Percentiles rank a stretch among this genome's conserved stretches.
Conservation (phyloP, 2,797 vertebrate species). For the Parotocinclus haroldoi region DNA sequence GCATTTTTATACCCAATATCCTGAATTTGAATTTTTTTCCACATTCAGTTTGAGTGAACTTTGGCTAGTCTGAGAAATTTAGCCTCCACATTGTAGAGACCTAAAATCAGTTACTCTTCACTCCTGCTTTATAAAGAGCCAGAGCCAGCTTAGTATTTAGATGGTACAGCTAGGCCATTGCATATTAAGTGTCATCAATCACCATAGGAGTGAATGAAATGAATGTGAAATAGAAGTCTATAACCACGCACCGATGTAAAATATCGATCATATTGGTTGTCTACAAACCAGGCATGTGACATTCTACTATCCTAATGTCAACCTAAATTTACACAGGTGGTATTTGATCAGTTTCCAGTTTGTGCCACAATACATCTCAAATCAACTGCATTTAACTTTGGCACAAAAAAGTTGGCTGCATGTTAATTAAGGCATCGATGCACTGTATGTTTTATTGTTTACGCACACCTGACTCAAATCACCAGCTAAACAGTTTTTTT, state of each 20-base stretch:
- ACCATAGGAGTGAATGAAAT: background rate
- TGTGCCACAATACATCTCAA: slow-evolving; percentile 28
- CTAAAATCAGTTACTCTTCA: slow-evolving; percentile 33
- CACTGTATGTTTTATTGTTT: no score
- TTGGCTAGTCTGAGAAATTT: no score
- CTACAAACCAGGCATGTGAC: slow-evolving; percentile 33
- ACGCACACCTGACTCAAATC: no score
- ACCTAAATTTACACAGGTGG: slow-evolving; percentile 23
- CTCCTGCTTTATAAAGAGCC: slow-evolving; percentile 5
- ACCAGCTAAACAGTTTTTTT: no score
- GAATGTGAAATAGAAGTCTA: slow-evolving; percentile 13
- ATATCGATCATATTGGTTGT: slow-evolving; percentile 8
- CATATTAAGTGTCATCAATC: slow-evolving; percentile 31
- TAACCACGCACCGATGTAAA: slow-evolving; percentile 30
- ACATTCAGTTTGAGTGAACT: slow-evolving; percentile 33
- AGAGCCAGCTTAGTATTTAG: background rate
- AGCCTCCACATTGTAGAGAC: slow-evolving; percentile 1
- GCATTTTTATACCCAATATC: no score
- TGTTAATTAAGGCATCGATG: slow-evolving; percentile 31
- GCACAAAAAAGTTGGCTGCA: slow-evolving; percentile 59
- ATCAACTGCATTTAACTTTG: slow-evolving; percentile 68
- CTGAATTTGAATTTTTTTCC: no score
- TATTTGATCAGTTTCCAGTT: background rate
- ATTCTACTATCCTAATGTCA: slow-evolving; percentile 26
- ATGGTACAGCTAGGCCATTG: slow-evolving; percentile 19